Evolutionary conservation across 2,888 invertebrate genomes (phyloP), one percentile per base, ranked within the genome.

Genomic region (Tineola bisselliella): DNA sequence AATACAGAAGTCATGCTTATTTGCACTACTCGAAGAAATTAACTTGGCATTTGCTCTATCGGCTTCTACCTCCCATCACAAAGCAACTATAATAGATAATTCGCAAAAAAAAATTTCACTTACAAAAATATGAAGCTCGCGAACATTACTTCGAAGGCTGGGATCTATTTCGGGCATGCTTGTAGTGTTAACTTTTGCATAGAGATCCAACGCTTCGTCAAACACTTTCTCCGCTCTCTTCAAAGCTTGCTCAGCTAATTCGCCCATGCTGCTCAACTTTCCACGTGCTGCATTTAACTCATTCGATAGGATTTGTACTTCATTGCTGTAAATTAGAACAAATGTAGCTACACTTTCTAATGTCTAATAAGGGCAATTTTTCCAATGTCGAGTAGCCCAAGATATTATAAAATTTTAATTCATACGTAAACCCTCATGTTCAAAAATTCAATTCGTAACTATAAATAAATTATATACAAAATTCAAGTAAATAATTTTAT

Each of bases 111-210:
- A 2, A 25, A 4, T 25, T 6, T 4, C 2, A 54, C 54, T 54
- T 75, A 93, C 93, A 74, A 93, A 92, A 61, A 88, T 86, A 66
- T 91, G 92, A 65, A 95, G 91, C 8, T 81, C 81, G 1, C 88
- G 84, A 0, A 95, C 91, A 63, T 93, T 91, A 3, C 87, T 84
- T 61, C 97, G 84, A 64, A 89, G 83, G 0, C 87, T 87, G 0
- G 94, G 87, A 72, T 97, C 91, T 13, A 96, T 90, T 25, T 91
- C 89, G 0, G 97, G 97, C 18, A 96, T 84, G 30, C 90, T 87
- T 0, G 97, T 89, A 43, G 93, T 92, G 63, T 92, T 91, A 0
- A 96, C 94, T 67, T 94, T 92, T 0, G 92, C 92, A 66, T 95
- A 91, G 5, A 96, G 84, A 1, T 92, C 91, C 15, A 97, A 81